A percentile compares a stretch with the other conserved stretches of the same genome.
phyloP scores from a whole-genome alignment of 2,888 invertebrate species.

The Trachelus troglodyta region DNA sequence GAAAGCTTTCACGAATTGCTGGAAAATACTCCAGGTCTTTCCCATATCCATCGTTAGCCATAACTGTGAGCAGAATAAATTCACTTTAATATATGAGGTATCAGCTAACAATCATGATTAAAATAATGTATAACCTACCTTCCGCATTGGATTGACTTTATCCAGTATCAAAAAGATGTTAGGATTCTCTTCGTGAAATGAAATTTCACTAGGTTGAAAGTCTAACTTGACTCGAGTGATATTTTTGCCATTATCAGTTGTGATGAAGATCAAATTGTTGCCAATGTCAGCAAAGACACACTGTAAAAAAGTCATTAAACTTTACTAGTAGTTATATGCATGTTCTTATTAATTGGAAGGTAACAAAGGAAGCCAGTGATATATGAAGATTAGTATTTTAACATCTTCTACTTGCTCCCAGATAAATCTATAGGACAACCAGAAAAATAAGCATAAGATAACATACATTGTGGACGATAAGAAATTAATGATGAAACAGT shows the following conservation, averaged over 20 bases:
- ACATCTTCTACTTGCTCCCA: neutral
- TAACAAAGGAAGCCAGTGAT: constrained; percentile 25
- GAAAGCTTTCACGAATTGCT: constrained; percentile 82
- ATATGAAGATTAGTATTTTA: neutral
- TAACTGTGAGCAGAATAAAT: constrained; percentile 69
- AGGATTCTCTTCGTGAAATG: constrained; percentile 79
- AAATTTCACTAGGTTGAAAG: constrained; percentile 83
- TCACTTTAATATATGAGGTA: neutral
- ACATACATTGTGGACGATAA: neutral
- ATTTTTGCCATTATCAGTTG: constrained; percentile 78
- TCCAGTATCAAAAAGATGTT: constrained; percentile 81
- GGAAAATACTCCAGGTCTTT: constrained; percentile 75
- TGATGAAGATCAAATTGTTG: constrained; percentile 82
- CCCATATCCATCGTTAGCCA: constrained; percentile 84
- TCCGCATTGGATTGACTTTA: constrained; percentile 74
- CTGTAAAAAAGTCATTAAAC: constrained; percentile 68
- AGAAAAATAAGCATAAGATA: neutral
- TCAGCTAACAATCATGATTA: neutral
- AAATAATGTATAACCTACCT: constrained; percentile 65
- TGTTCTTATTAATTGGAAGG: neutral
- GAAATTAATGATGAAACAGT: neutral
- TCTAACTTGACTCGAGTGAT: constrained; percentile 73
- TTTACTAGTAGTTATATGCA: neutral
- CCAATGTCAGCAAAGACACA: constrained; percentile 86
- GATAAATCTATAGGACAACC: neutral